Evolutionary conservation across 64 coral and sea anemone species (phyloP), one percentile per base, ranked within the genome.

Genomic region (Exaiptasia diaphana): DNA sequence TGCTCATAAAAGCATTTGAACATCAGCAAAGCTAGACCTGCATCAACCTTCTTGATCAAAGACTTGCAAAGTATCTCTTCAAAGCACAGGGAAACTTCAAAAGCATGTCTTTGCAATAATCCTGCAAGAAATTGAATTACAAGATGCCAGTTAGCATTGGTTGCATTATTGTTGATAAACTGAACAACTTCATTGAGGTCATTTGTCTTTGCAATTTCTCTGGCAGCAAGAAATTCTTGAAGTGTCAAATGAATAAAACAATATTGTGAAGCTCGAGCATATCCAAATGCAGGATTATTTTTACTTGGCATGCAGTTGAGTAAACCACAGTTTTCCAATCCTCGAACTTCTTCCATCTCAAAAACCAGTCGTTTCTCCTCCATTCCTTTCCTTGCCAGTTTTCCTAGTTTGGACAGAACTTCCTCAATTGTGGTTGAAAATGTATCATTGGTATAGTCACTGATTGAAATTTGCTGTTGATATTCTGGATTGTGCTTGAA

Each of bases 291-390:
- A 21, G 42, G 31, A 76, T 56, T 68, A 25, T 60, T 23, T 31
- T 58, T 46, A 38, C 41, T 34, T 53, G 78, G 87, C 57, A 90
- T 76, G 5, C 53, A 64, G 46, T 68, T 30, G n/a, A 90, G 24
- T 26, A 90, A 36, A 13, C 87, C 87, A 62, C 87, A 82, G 27
- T 75, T 55, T n/a, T 82, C 69, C 35, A 90, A 46, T 39, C 57
- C 69, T 37, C 24, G 24, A 5, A 90, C 58, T 67, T 90, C 68
- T 53, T 55, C 20, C 33, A 63, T 60, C 11, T 61, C 77, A 74
- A 89, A 89, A 20, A 89, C 42, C 6, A 89, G 29, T 82, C 70
- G 69, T 23, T 42, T 50, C 37, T 31, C 58, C 29, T 82, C 38
- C 18, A 90, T 64, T 67, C 78, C 73, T 40, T 18, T 53, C 48